Base-by-base conservation (phyloP, 2,797 vertebrate species). In the Acropternis orthonyx region DNA sequence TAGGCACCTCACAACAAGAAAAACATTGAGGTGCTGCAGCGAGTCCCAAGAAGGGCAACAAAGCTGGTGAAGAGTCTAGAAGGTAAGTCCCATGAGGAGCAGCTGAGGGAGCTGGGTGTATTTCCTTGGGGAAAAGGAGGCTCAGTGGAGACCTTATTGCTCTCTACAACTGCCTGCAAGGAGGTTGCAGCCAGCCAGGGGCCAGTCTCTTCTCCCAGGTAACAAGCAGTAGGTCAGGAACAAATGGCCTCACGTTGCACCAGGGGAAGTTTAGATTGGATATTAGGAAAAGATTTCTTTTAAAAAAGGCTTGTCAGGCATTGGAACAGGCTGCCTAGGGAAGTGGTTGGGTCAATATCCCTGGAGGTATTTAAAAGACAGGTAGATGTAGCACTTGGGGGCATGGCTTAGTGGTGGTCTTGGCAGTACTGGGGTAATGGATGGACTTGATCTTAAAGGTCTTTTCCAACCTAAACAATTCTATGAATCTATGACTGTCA, bases 1-100 rank as follows among this genome's bases (percentile, higher is more conserved):
- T 36, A n/a, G 26, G 43, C 18, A 30, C 19, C 13, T 85, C 30
- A 36, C 30, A 6, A 13, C 18, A 12, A 12, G 36, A 32, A 32
- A 20, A 30, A 36, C 46, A 28, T 0, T 36, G 46, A 59, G 46
- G 15, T 23, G 39, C 36, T 67, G 26, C 46, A 85, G 39, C 1
- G 0, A 8, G 30, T 21, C 18, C 30, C 5, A 36, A 48, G 65
- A 28, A 39, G 58, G 24, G 11, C 14, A 51, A 0, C 2, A 6
- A 10, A 22, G 56, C 43, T 58, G 28, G 16, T 19, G 51, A 34
- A 30, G 28, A 14, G 16, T 51, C 17, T 26, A 34, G 28, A 63
- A 49, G 6, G 8, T 5, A 12, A 24, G 4, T n/a, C 7, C 12
- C 7, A 2, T 22, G 36, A 36, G 22, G 54, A 49, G 1, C 12